Base-by-base conservation (phyloP, 1,140 invertebrate genomes). In the Aphis craccivora region DNA sequence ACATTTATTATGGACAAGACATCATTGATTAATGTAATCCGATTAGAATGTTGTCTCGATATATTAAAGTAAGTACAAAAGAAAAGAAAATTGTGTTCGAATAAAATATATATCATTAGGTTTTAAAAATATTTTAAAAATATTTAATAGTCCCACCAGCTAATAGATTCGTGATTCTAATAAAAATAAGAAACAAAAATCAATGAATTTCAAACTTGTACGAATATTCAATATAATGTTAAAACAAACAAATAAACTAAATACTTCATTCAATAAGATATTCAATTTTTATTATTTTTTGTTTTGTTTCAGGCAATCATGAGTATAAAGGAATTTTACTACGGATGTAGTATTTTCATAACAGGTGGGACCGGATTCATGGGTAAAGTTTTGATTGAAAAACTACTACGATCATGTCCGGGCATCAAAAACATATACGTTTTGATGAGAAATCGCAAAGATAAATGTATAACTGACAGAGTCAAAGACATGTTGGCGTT, bases 381-480 rank as follows among this genome's bases (percentile, higher is more conserved):
- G 94, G 96, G 97, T 20, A 97, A 97, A 95, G 96, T 97, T 18
- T 95, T 97, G 11, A 95, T 97, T 9, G 96, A 97, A 96, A 97
- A 95, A 96, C 96, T 76, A 96, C 96, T 67, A 96, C 96, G 43
- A 96, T 96, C 89, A 95, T 95, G 94, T 93, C 93, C 94, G 14
- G 94, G 91, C 35, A 94, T 98, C 84, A 96, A 95, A 9, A 96
- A 95, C n/a, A 96, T 98, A 35, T 98, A 97, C 94, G 91, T 98
- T 23, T 95, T 98, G 6, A 95, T 98, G 93, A 95, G 98, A 92
- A 95, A 96, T 0, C 98, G 98, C 94, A 97, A 96, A 93, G 96
- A 96, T 88, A 95, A 97, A 94, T 37, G 20, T 43, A 22, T 55
- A 4, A 95, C 95, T 30, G 96, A 6, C 1, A 53, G 90, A 91